Evolutionary conservation across 2,888 invertebrate species (phyloP).

Genomic region (Scaptomyza tumidula): DNA sequence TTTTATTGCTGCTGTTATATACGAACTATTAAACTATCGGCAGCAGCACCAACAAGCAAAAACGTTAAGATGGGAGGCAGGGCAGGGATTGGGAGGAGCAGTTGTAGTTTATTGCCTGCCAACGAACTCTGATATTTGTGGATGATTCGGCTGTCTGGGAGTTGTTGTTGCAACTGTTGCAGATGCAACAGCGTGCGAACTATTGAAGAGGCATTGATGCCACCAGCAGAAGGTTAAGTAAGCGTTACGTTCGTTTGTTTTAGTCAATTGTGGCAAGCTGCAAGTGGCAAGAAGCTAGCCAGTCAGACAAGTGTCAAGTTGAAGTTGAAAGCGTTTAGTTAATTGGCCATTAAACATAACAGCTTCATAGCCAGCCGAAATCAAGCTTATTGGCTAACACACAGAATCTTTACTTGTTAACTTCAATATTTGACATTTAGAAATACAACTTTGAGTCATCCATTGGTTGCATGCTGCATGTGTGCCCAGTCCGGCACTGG

Average conservation of each 20-base stretch:
- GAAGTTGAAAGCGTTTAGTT: conserved; percentile 71
- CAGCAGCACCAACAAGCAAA: conserved; percentile 22
- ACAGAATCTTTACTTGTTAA: conserved; percentile 18
- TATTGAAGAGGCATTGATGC: conserved; percentile 25
- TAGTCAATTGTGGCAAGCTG: conserved; percentile 20
- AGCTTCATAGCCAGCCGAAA: conserved; percentile 32
- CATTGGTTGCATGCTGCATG: conserved; percentile 18
- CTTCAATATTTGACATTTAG: conserved; percentile 69
- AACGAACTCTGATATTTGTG: conserved; percentile 73
- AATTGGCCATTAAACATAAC: conserved; percentile 46
- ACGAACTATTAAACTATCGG: conserved; percentile 46
- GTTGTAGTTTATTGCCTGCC: conserved; percentile 12
- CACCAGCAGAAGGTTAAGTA: conserved; percentile 64
- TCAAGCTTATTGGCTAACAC: conserved; percentile 21
- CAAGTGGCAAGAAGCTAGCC: conserved; percentile 21
- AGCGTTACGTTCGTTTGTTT: conserved; percentile 28
- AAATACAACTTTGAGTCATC: conserved; percentile 45
- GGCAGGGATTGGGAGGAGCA: background rate
- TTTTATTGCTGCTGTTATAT: conserved; percentile 31
- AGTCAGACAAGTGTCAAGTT: conserved; percentile 74
- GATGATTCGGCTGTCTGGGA: conserved; percentile 30
- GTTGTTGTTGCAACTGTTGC: conserved; percentile 29
- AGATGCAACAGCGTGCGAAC: conserved; percentile 61
- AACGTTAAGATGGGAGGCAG: background rate
- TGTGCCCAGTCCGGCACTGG: conserved; percentile 12